phyloP scores from a whole-genome alignment of 1,140 invertebrate species.

The Chrysopa pallens region DNA sequence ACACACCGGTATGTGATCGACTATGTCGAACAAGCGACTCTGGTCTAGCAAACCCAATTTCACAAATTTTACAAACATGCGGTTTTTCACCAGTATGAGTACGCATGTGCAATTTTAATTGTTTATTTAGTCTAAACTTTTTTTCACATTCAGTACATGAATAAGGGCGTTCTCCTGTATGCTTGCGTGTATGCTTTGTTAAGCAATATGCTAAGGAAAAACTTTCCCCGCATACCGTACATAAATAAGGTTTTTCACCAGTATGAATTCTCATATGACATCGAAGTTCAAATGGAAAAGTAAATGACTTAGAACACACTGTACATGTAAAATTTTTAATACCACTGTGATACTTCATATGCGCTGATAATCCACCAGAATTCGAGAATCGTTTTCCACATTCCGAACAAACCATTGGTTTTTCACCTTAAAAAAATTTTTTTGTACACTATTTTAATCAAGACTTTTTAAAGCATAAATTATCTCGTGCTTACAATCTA shows the following conservation, averaged over 20 bases:
- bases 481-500: no score
- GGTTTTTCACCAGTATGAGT: conserved; percentile 16
- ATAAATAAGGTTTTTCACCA: conserved; percentile 8
- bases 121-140: not conserved
- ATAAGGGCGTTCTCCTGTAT: not conserved
- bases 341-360: conserved; percentile 39
- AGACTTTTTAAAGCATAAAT: no score
- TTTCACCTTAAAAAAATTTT: conserved; percentile 34
- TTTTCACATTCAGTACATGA: not conserved
- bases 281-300: not conserved
- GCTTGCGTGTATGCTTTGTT: not conserved
- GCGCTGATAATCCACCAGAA: conserved; percentile 23
- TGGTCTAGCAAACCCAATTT: not conserved
- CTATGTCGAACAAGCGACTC: no score
- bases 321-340: conserved; percentile 48
- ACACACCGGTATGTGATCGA: no score
- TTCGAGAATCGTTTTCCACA: conserved; percentile 20
- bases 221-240: conserved; percentile 9
- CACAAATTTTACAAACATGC: conserved; percentile 28
- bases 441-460: no score
- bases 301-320: conserved; percentile 28
- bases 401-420: conserved; percentile 34
- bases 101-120: not conserved
- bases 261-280: conserved; percentile 8
- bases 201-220: not conserved